phyloP scores from a whole-genome alignment of 2,113 vertebrate species.

The Aegithalos caudatus region DNA sequence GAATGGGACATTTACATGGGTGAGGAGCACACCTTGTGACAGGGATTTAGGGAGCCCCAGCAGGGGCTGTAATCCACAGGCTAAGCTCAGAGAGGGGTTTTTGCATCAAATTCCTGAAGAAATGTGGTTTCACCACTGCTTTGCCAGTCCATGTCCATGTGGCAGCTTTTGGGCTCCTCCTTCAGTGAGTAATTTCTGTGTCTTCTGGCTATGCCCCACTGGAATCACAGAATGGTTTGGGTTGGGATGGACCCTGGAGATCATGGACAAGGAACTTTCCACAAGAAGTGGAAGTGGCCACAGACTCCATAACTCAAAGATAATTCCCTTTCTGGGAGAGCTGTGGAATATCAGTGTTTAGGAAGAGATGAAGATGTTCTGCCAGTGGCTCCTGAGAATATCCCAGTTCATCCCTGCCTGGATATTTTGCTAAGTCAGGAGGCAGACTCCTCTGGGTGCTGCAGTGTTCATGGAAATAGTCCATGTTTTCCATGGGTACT shows the following conservation, averaged over 20 bases:
- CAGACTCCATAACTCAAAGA: accelerated
- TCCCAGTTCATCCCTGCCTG: background rate
- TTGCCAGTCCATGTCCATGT: accelerated
- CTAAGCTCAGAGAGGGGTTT: background rate
- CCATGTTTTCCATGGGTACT: background rate
- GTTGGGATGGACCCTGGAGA: background rate
- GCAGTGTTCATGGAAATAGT: background rate
- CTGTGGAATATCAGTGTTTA: background rate
- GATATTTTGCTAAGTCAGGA: background rate
- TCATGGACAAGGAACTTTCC: background rate
- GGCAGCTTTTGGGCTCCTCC: background rate
- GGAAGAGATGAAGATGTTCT: background rate
- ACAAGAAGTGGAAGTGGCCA: background rate
- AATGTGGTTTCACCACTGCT: background rate
- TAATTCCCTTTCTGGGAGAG: background rate
- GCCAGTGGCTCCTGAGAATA: background rate
- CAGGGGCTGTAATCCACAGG: background rate
- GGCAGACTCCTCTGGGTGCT: accelerated
- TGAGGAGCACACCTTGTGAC: background rate
- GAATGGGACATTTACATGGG: accelerated
- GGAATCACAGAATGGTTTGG: background rate
- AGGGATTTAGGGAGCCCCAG: background rate
- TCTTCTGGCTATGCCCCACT: background rate
- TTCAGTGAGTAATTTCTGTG: background rate
- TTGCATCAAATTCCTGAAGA: background rate